These are phyloP conservation scores for Calonectris borealis DNA, from an alignment of 2,113 vertebrate genomes.

Conservation along the genomic window DNA sequence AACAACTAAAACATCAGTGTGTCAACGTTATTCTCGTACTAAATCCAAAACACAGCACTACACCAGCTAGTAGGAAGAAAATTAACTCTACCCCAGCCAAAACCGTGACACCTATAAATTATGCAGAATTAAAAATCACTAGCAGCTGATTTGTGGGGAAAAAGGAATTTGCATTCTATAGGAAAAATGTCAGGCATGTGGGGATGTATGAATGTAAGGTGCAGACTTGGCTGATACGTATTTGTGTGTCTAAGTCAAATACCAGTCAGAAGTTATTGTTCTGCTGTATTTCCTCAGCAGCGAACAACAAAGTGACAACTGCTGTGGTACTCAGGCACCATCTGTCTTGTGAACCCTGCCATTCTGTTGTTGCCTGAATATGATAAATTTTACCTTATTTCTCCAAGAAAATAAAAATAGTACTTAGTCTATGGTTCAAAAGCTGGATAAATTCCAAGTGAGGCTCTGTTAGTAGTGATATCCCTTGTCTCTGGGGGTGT, in stretches of 20 bases:
- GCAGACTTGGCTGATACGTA: not conserved
- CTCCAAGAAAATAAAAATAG: constrained; percentile 26
- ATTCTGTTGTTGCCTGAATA: constrained; percentile 30
- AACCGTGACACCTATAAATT: not conserved
- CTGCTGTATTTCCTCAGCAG: constrained; percentile 32
- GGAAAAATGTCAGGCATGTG: not conserved
- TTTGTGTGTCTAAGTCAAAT: constrained; percentile 19
- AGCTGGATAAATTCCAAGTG: constrained; percentile 48
- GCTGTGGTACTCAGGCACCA: constrained; percentile 45
- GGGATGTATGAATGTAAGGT: not conserved
- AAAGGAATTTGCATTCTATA: not conserved
- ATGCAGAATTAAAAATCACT: not conserved
- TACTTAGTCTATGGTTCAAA: constrained; percentile 19
- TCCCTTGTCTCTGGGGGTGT: constrained; percentile 39
- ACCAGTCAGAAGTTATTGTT: constrained; percentile 39
- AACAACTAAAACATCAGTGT: no score
- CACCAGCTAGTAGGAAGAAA: no score
- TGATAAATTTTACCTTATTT: constrained; percentile 32
- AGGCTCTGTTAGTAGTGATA: constrained; percentile 27
- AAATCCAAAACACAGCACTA: no score
- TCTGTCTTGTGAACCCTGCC: constrained; percentile 54
- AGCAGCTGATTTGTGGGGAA: not conserved
- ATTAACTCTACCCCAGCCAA: no score
- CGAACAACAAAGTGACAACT: constrained; percentile 49
- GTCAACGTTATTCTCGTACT: no score